Base-by-base conservation (phyloP, 1,140 invertebrate genomes). In the Cyclina sinensis region DNA sequence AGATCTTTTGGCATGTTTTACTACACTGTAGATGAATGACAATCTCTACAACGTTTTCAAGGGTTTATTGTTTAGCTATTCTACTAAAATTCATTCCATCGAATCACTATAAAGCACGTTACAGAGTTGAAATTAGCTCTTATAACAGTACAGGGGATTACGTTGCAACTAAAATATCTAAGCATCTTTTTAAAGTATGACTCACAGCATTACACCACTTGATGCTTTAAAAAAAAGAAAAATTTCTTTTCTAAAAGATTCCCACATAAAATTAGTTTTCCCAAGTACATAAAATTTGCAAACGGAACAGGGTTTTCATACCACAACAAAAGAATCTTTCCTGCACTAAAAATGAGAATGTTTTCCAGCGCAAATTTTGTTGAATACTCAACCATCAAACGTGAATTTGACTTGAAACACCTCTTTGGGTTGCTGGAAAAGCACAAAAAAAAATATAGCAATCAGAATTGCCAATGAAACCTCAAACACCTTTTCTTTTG, bases 81-180 rank as follows among this genome's bases (percentile, higher is more conserved):
- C 73, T 76, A 76, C 32, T 54, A 70, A 37, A 48, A 76, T 76
- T 76, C 73, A 76, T 76, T 76, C 73, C 73, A 76, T 46, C n/a
- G 73, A 76, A 76, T 76, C 73, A 76, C 73, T 76, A 51, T 65
- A 30, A 46, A 76, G 73, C 37, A 76, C 11, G 24, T 76, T 76
- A 76, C 9, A 76, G 27, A 48, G 14, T 27, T 76, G 73, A 76
- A 16, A 73, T n/a, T 73, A 76, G 46, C 39, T 51, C 46, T 51
- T 73, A 24, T 18, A 30, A 65, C 59, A 65, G 59, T 37, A 39
- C n/a, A 46, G 7, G 51, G 21, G 43, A 18, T 46, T n/a, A 76
- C 7, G 11, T 24, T 21, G 24, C n/a, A 27, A 76, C 43, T 73
- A 30, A 76, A 76, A 76, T 46, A 76, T 73, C 68, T 73, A 73